phyloP scores from a whole-genome alignment of 2,888 invertebrate species.

The Scrobipalpa atriplicella region DNA sequence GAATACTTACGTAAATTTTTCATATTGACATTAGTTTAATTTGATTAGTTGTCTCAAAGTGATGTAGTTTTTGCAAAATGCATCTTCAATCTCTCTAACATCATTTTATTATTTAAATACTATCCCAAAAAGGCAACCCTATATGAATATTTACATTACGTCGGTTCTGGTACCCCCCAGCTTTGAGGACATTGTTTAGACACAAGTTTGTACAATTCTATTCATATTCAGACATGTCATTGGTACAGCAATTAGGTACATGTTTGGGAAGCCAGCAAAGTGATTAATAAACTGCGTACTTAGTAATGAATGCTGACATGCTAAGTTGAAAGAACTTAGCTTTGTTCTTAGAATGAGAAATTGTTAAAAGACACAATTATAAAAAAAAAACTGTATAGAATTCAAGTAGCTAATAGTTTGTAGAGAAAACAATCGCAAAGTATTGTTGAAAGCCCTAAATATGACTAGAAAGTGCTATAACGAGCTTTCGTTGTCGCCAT shows the following conservation, averaged over 20 bases:
- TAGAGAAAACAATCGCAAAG: neutral
- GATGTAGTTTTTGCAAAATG: neutral
- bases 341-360: too few species aligned
- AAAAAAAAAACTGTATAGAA: too few species aligned
- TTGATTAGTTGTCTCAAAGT: too few species aligned
- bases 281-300: neutral
- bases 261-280: neutral
- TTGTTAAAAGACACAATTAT: neutral
- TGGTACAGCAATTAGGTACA: constrained; percentile 1
- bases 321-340: neutral
- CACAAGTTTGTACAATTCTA: constrained; percentile 15
- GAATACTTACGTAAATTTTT: too few species aligned
- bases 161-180: neutral
- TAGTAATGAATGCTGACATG: neutral
- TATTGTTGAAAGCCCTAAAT: constrained; percentile 8
- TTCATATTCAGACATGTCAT: constrained; percentile 14
- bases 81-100: neutral
- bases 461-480: constrained; percentile 16
- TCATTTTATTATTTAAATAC: neutral
- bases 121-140: neutral
- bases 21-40: too few species aligned
- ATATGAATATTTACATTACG: neutral
- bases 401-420: too few species aligned
- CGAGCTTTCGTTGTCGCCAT: constrained; percentile 19
- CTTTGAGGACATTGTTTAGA: constrained; percentile 3